Percentiles rank a stretch among this genome's conserved stretches.
phyloP scores from a whole-genome alignment of 2,113 vertebrate genomes.

The Tapirus terrestris region DNA sequence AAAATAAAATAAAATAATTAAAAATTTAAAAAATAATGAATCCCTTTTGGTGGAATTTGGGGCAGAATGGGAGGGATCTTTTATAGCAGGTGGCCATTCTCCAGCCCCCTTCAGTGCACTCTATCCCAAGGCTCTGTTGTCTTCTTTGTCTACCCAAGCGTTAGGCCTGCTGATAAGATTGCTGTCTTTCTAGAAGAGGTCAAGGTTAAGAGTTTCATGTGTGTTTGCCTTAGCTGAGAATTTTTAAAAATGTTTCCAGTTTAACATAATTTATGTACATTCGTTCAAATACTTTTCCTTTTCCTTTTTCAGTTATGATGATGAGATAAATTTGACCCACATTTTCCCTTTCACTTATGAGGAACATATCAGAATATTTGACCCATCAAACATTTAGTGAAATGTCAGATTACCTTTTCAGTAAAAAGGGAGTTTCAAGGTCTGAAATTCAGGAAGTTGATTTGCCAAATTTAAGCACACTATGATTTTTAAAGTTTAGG shows the following conservation, averaged over 20 bases:
- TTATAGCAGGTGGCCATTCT: not conserved
- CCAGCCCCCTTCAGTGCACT: not conserved
- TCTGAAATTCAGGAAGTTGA: not conserved
- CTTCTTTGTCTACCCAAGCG: not conserved
- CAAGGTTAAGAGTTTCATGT: not conserved
- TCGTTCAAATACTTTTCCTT: not conserved
- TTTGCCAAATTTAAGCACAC: not conserved
- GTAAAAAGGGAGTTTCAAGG: not conserved
- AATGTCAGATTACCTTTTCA: not conserved
- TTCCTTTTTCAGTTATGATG: not conserved
- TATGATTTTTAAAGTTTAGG: not conserved
- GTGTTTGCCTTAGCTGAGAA: not conserved
- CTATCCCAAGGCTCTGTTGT: not conserved
- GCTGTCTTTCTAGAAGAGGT: not conserved
- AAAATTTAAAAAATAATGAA: too few species aligned
- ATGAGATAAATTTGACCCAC: not conserved
- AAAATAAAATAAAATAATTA: too few species aligned
- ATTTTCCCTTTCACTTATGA: not conserved
- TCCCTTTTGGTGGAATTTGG: not conserved
- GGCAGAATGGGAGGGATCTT: not conserved
- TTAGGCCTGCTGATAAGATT: not conserved
- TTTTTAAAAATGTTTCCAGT: not conserved
- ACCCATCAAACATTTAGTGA: not conserved
- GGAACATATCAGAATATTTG: not conserved
- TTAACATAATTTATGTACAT: not conserved